Evolutionary conservation across 2,888 invertebrate species (phyloP), one percentile per base, ranked within the genome.

Genomic region (Diaperis boleti): DNA sequence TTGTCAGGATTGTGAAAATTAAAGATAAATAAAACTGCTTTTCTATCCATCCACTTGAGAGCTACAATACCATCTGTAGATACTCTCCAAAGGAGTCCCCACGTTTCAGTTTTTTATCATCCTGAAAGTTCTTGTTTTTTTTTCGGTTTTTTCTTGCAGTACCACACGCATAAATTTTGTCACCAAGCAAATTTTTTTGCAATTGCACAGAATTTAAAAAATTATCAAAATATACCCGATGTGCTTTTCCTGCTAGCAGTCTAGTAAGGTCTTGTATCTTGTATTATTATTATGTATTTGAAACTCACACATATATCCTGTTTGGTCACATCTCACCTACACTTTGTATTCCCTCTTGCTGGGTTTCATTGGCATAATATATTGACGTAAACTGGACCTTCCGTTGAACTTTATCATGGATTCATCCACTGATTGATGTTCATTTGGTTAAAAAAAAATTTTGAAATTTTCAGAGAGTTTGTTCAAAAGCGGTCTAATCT

Each of bases 341-440:
- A 72, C 65, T 65, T 76, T 75, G 64, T 73, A 75, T 3, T 76
- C 76, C 15, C 76, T 64, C 69, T 76, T 76, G 63, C 72, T 72
- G 13, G 73, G 73, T 67, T 77, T 76, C 52, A 70, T 71, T 26
- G 74, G 74, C 50, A n/a, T n/a, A n/a, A 76, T 69, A 67, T 73
- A 76, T 62, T 76, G 74, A 65, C 73, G 74, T 31, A 75, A 44
- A 4, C 39, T 13, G 17, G 37, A 39, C 10, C 66, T 10, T 2
- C 68, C 69, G 56, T 69, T 72, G 50, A 71, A 71, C 33, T 59
- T 59, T 5, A 72, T 64, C 69, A 71, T 71, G 2, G 66, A 66
- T 62, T 72, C 70, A 59, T 70, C 70, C 5, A 37, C 10, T 5
- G 37, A 11, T 37, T 20, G 20, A n/a, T 31, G 3, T 31, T n/a